These are phyloP conservation scores for Hydrotaea cyrtoneurina DNA, from an alignment of 2,888 invertebrate genomes.

Conservation along the genomic window DNA sequence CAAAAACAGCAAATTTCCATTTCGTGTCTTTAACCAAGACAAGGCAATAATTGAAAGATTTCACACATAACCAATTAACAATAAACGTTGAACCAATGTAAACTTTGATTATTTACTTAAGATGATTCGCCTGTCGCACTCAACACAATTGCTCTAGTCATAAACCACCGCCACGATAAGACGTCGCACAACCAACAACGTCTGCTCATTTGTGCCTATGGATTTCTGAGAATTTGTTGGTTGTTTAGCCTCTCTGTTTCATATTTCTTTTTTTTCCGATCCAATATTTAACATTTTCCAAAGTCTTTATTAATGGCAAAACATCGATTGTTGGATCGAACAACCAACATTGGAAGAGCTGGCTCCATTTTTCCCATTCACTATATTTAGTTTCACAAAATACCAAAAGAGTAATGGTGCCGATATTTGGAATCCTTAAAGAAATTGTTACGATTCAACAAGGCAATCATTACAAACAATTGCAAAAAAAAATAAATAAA, in stretches of 20 bases:
- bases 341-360: too few relatives aligned
- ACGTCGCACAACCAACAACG: background rate
- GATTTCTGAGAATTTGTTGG: conserved; percentile 1
- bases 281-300: background rate
- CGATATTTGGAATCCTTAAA: background rate
- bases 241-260: background rate
- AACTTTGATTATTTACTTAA: conserved; percentile 21
- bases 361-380: background rate
- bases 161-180: background rate
- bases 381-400: background rate
- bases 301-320: background rate
- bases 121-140: background rate
- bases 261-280: background rate
- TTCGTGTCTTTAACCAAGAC: background rate
- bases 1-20: background rate
- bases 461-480: conserved; percentile 48
- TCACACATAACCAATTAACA: conserved; percentile 29
- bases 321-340: too few relatives aligned
- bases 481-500: too few relatives aligned
- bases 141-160: background rate
- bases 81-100: background rate
- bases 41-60: conserved; percentile 12
- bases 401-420: background rate
- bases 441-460: conserved; percentile 5
- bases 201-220: background rate